A percentile compares a stretch with the other conserved stretches of the same genome.
Conservation (phyloP, 2,888 invertebrate species). For the Clivina fossor region DNA sequence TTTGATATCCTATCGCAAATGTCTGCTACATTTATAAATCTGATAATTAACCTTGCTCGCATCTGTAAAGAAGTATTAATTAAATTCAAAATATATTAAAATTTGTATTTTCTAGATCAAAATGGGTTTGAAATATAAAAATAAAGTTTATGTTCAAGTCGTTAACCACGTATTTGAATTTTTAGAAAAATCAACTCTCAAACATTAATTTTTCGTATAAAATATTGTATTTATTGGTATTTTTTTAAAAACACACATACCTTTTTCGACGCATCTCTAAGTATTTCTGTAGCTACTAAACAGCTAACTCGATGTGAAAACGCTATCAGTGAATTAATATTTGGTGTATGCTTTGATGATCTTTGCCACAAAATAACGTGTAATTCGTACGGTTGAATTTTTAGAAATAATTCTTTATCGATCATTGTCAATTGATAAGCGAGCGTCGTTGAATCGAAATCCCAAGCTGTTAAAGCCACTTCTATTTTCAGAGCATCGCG, state of each 20-base stretch:
- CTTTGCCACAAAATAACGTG: conserved; percentile 52
- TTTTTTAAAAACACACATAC: no score
- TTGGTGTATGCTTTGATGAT: conserved; percentile 56
- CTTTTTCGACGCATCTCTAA: conserved; percentile 51
- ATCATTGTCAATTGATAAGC: conserved; percentile 58
- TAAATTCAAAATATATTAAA: conserved; percentile 5
- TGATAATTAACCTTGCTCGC: conserved; percentile 57
- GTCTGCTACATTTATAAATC: conserved; percentile 58
- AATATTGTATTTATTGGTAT: no score
- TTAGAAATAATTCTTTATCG: conserved; percentile 57
- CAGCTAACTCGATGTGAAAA: conserved; percentile 59
- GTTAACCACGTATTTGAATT: no score
- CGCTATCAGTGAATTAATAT: conserved; percentile 56
- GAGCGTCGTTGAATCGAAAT: conserved; percentile 57
- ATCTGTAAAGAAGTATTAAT: conserved; percentile 44
- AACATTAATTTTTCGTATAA: no score
- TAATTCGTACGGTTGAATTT: conserved; percentile 54
- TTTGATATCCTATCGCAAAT: conserved; percentile 58
- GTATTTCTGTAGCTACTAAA: conserved; percentile 55
- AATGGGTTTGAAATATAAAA: no score
- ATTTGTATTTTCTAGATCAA: no score
- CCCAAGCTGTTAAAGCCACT: conserved; percentile 55
- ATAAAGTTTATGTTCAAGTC: no score
- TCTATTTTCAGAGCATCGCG: conserved; percentile 52
- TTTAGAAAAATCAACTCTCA: no score